These are phyloP conservation scores for Xanthia togata DNA, from an alignment of 2,888 invertebrate genomes.

Conservation along the genomic window DNA sequence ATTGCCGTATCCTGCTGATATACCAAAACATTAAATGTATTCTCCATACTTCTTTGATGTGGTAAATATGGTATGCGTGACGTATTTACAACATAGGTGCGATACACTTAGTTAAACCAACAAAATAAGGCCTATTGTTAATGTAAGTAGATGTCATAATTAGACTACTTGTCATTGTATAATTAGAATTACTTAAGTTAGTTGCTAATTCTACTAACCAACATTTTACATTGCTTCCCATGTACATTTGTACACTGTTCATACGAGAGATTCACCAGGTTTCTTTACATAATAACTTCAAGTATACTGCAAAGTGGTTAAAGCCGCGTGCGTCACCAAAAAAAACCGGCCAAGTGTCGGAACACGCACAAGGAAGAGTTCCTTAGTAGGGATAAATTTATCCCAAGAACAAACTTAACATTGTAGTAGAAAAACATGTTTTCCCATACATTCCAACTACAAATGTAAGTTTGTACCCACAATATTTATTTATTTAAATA, in stretches of 20 bases:
- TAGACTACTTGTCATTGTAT: not conserved
- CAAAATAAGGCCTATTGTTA: slow-evolving; percentile 19
- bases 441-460: too few species aligned
- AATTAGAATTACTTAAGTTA: not conserved
- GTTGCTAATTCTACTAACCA: not conserved
- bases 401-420: too few species aligned
- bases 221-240: not conserved
- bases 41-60: not conserved
- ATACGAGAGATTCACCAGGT: not conserved
- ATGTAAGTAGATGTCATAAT: slow-evolving; percentile 1
- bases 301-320: too few species aligned
- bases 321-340: too few species aligned
- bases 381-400: too few species aligned
- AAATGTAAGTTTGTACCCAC: too few species aligned
- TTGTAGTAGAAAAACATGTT: too few species aligned
- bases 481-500: too few species aligned
- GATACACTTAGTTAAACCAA: slow-evolving; percentile 11
- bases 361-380: too few species aligned
- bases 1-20: not conserved
- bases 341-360: too few species aligned
- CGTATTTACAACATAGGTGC: slow-evolving; percentile 4
- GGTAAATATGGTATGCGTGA: not conserved
- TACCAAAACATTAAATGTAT: not conserved
- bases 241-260: not conserved
- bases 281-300: slow-evolving; percentile 30